A percentile compares a stretch with the other conserved stretches of the same genome.
phyloP scores from a whole-genome alignment of 2,113 vertebrate species.

The Mixornis gularis region DNA sequence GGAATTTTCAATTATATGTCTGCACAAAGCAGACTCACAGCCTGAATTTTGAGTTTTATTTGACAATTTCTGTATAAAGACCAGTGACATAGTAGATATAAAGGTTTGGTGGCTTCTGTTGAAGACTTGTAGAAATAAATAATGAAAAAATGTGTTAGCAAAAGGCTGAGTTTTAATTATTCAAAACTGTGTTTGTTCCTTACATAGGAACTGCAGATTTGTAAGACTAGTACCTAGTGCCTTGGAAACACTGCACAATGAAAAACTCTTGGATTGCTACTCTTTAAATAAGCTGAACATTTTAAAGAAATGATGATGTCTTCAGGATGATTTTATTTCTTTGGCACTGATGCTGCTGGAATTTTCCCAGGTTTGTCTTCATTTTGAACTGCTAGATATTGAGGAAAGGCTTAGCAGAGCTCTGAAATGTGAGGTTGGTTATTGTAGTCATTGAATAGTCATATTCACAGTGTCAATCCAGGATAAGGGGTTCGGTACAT shows the following conservation, averaged over 20 bases:
- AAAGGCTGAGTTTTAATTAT: neutral
- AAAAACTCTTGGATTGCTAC: neutral
- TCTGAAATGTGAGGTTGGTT: neutral
- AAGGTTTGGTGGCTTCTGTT: neutral
- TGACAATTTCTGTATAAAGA: neutral
- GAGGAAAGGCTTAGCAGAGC: neutral
- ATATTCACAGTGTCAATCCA: neutral
- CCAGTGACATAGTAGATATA: neutral
- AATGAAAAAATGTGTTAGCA: neutral
- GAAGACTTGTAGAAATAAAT: neutral
- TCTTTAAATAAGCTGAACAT: neutral
- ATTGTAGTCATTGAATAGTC: neutral
- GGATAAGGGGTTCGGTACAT: neutral
- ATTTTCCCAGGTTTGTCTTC: neutral
- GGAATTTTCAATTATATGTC: neutral
- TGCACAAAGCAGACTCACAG: neutral
- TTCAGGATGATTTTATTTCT: neutral
- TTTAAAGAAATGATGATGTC: neutral
- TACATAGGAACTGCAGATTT: neutral
- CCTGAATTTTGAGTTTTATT: neutral
- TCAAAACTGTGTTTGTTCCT: neutral
- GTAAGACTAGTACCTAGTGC: neutral
- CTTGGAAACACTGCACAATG: neutral
- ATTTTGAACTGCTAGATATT: neutral
- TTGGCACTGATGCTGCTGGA: neutral